Conservation (phyloP, 2,113 vertebrate genomes). For the Xiphophorus couchianus region DNA sequence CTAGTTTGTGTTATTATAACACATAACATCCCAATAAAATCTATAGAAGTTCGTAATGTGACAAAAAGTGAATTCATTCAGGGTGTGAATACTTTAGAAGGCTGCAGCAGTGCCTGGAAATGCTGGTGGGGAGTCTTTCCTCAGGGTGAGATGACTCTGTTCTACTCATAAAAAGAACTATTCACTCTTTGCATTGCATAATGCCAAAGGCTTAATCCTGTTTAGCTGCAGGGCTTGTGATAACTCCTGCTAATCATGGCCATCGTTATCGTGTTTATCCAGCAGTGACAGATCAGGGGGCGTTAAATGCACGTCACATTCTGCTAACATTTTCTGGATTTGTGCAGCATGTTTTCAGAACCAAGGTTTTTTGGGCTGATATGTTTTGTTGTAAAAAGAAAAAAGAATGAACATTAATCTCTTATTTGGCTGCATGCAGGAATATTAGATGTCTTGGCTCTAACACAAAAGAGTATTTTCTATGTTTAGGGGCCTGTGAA, state of each 20-base stretch:
- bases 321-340: slow-evolving; percentile 54
- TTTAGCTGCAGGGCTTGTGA: slow-evolving; percentile 62
- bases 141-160: slow-evolving; percentile 15
- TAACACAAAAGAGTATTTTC: slow-evolving; percentile 14
- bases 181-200: slow-evolving; percentile 51
- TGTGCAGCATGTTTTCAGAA: slow-evolving; percentile 41
- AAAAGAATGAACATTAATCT: slow-evolving; percentile 60
- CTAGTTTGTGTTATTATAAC: not conserved
- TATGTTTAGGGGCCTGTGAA: slow-evolving; percentile 3
- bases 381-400: slow-evolving; percentile 34
- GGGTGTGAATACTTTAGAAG: not conserved
- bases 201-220: slow-evolving; percentile 67
- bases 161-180: slow-evolving; percentile 31
- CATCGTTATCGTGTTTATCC: slow-evolving; percentile 75
- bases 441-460: slow-evolving; percentile 50
- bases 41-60: not conserved
- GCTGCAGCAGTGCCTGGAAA: not conserved
- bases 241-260: slow-evolving; percentile 61
- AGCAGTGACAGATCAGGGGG: slow-evolving; percentile 74
- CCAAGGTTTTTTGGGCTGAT: not conserved
- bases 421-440: slow-evolving; percentile 27
- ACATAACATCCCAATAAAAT: not conserved
- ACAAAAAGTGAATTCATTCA: not conserved
- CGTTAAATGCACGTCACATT: slow-evolving; percentile 68
- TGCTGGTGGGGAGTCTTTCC: not conserved